Evolutionary conservation across 2,113 vertebrate genomes (phyloP), one percentile per base, ranked within the genome.

Genomic region (Poeciliopsis occidentalis): DNA sequence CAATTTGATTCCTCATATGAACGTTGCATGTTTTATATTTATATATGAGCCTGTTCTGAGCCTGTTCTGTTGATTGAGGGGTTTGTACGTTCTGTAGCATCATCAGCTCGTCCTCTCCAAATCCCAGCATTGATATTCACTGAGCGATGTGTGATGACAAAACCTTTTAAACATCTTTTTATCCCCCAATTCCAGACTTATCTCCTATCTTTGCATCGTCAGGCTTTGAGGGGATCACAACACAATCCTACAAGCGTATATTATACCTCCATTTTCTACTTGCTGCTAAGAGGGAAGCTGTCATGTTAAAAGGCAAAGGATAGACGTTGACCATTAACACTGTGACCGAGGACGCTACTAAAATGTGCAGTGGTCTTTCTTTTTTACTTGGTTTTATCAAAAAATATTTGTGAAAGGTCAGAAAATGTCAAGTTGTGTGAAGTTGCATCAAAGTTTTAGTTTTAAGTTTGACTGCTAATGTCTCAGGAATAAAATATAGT

Each of bases 61-160:
- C n/a, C 51, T n/a, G 63, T 39, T 69, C 37, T 73, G 29, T 68
- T 67, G 73, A 60, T 69, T 27, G 51, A 68, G 17, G 69, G 62
- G 54, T 80, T 76, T 64, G 26, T n/a, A n/a, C 27, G 47, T 61
- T 81, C 24, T 60, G 69, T 79, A 70, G 62, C 73, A 85, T 79
- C 83, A 71, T 85, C 70, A 60, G 71, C 81, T 37, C 8, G 15
- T 73, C 73, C 64, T 57, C 82, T 83, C 78, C 66, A 86, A 70
- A 91, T 85, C 72, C 66, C 63, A 22, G 70, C 74, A 91, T 87
- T 92, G 80, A 79, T 88, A 92, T 89, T 89, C 87, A 89, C 61
- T 65, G 12, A 24, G 68, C 31, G 26, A 32, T 1, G 13, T 64
- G 78, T 81, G 81, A 89, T 82, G 85, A 89, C 76, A 90, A 80